These are phyloP conservation scores for Heterotilapia buettikoferi DNA, from an alignment of 2,113 vertebrate genomes.

Conservation along the genomic window DNA sequence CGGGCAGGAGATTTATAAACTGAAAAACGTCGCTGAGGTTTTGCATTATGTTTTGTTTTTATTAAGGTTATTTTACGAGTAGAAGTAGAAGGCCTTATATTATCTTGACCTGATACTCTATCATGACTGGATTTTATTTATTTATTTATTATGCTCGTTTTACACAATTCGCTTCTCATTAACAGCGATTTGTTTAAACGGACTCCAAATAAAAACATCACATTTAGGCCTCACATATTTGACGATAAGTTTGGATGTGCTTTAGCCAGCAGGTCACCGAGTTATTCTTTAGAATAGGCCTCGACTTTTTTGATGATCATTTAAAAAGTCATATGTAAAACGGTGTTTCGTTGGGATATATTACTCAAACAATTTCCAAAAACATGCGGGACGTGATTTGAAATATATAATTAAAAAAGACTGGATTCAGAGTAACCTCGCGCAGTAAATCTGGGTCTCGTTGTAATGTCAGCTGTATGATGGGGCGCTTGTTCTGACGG, in stretches of 20 bases:
- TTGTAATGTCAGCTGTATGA: not conserved
- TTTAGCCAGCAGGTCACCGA: not conserved
- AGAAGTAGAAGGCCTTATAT: not conserved
- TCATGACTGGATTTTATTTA: not conserved
- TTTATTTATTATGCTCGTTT: not conserved
- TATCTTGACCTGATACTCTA: not conserved
- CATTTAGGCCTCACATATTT: not conserved
- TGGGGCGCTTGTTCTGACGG: constrained; percentile 40
- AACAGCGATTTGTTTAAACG: not conserved
- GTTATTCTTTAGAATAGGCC: not conserved
- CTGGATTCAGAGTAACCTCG: not conserved
- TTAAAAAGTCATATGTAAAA: not conserved
- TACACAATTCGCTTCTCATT: not conserved
- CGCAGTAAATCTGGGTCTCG: not conserved
- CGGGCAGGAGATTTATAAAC: not conserved
- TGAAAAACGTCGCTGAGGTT: not conserved
- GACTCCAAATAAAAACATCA: not conserved
- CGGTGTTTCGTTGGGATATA: not conserved
- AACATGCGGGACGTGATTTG: not conserved
- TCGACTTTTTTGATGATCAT: not conserved
- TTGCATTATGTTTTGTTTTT: not conserved
- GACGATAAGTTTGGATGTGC: not conserved
- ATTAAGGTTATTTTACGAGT: not conserved
- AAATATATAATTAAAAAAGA: not conserved
- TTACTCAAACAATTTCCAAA: not conserved